A percentile compares a stretch with the other conserved stretches of the same genome.
phyloP scores from a whole-genome alignment of 2,888 invertebrate species.

The Clitarchus hookeri region DNA sequence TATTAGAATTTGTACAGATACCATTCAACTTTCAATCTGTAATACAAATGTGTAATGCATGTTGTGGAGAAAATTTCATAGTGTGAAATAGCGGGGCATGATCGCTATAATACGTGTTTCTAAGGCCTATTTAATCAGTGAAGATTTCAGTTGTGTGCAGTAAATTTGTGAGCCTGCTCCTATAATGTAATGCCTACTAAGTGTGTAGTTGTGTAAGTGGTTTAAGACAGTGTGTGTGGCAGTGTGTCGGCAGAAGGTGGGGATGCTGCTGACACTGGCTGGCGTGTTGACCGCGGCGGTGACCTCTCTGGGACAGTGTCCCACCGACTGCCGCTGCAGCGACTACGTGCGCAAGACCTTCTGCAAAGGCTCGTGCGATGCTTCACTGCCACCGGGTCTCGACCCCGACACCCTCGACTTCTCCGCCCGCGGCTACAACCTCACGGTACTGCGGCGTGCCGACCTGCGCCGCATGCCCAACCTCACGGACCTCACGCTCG shows the following conservation, averaged over 20 bases:
- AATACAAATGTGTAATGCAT: no score
- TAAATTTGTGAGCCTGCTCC: no score
- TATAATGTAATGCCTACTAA: no score
- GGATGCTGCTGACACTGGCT: neutral
- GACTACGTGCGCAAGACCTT: conserved; percentile 12
- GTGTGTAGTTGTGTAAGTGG: no score
- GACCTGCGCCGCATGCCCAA: neutral
- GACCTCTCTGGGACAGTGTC: neutral
- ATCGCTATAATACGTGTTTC: no score
- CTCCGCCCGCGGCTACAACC: neutral
- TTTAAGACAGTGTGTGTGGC: no score
- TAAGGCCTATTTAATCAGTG: no score
- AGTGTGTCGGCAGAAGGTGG: neutral
- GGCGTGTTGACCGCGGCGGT: neutral
- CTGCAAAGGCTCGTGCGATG: neutral
- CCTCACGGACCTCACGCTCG: conserved; percentile 16
- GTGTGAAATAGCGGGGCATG: no score
- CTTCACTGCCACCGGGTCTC: neutral
- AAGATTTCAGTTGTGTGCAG: no score
- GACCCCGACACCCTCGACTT: neutral
- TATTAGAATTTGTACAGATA: no score
- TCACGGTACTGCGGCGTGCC: neutral
- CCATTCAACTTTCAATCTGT: no score
- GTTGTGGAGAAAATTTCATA: no score
- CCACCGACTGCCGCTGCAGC: conserved; percentile 7